Base-by-base conservation (phyloP, 1,140 invertebrate species). In the Philotrypesis tridentata region DNA sequence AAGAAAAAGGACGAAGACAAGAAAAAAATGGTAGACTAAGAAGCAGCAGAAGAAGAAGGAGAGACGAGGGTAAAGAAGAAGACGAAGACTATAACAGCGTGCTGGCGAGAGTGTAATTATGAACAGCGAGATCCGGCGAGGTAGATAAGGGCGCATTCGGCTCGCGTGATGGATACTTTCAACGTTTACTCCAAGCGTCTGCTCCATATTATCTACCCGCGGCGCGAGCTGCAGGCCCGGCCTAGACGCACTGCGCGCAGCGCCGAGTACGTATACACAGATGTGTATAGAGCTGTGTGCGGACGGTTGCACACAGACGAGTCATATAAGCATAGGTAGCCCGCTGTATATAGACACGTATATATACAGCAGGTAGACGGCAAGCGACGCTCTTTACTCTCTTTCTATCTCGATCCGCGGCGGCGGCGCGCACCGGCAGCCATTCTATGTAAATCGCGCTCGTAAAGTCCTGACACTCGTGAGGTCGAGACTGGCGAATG, bases 101-200 rank as follows among this genome's bases (percentile, higher is more conserved):
- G 48, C 23, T 76, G 75, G 72, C 80, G 80, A 84, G 80, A 84
- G 79, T 67, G 75, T 78, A 83, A 83, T 83, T 79, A 82, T 78
- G 86, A 85, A 83, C 86, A 85, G 89, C 85, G 88, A 90, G 91
- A 92, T 92, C 88, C 85, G 88, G 89, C 86, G 87, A 84, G 85
- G 85, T 87, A 91, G 91, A 92, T 92, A 92, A 88, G 85, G 85
- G 84, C 86, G 65, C 21, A 55, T 80, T 71, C 77, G 71, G 77
- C 85, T 84, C 87, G 86, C 86, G 90, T 92, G 91, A 92, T 92
- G 91, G 91, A 92, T 92, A 91, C 90, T 92, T 92, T 91, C 90
- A 91, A 87, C 90, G 91, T 92, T 89, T 91, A 89, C 88, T 89
- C 86, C 88, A n/a, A n/a, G 88, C 87, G 90, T 91, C 91, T 91